phyloP scores from a whole-genome alignment of 2,113 vertebrate genomes.

The Semnornis frantzii region DNA sequence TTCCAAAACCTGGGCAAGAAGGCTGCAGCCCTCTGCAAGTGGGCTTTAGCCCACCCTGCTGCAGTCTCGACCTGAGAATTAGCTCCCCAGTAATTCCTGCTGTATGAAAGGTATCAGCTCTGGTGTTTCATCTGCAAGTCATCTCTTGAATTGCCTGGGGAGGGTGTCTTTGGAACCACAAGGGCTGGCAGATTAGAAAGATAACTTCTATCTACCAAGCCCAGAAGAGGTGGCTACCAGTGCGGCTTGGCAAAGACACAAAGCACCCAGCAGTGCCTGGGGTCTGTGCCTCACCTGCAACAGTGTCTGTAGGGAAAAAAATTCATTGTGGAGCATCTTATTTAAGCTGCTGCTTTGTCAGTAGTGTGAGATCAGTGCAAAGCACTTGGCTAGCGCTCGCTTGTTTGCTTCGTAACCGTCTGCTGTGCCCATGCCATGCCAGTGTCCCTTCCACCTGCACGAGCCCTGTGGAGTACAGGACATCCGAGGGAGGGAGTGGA shows the following conservation, averaged over 20 bases:
- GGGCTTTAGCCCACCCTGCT: neutral
- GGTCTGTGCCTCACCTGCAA: neutral
- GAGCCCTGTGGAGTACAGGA: neutral
- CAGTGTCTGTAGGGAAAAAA: neutral
- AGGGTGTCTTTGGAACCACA: neutral
- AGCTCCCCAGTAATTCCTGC: neutral
- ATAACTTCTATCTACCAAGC: neutral
- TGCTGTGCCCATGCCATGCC: neutral
- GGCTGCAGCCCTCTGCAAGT: neutral
- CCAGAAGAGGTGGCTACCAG: neutral
- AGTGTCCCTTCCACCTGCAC: neutral
- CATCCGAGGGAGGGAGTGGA: neutral
- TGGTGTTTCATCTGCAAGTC: neutral
- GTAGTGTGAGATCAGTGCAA: neutral
- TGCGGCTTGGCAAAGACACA: neutral
- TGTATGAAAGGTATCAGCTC: neutral
- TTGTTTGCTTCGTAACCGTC: neutral
- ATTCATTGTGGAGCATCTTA: neutral
- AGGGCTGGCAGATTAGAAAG: neutral
- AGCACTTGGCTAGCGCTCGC: neutral
- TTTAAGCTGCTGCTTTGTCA: neutral
- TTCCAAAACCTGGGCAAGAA: neutral
- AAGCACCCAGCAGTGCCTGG: neutral
- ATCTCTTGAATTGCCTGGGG: neutral
- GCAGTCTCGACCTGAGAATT: neutral